Conservation (phyloP, 1,140 invertebrate species). For the Procambarus virginalis region DNA sequence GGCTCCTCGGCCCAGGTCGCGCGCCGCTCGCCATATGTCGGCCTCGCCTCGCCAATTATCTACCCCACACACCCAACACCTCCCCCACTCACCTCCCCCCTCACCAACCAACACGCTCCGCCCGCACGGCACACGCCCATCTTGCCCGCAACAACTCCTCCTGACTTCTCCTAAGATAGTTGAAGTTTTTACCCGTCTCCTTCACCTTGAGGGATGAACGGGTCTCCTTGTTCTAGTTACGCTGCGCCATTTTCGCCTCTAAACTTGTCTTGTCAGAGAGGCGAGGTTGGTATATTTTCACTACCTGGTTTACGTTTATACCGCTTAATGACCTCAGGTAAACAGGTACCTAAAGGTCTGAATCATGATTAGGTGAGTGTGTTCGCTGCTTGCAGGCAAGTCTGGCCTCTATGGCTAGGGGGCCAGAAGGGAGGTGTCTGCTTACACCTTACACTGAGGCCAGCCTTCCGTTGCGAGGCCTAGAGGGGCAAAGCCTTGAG, state of each 20-base stretch:
- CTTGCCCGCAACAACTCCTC: neutral
- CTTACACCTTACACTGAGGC: neutral
- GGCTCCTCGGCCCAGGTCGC: neutral
- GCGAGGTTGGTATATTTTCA: neutral
- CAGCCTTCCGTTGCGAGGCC: constrained; percentile 33
- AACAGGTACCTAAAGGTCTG: constrained; percentile 51
- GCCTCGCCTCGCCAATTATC: constrained; percentile 19
- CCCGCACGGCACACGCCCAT: neutral
- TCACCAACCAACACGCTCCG: neutral
- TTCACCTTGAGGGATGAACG: neutral
- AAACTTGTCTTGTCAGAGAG: neutral
- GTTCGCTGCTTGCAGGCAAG: neutral
- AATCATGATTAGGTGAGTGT: constrained; percentile 45
- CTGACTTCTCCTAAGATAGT: constrained; percentile 36
- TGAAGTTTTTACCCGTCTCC: constrained; percentile 21
- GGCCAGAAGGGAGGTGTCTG: neutral
- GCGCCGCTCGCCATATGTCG: constrained; percentile 17
- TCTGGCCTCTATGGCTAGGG: neutral
- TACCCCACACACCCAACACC: neutral
- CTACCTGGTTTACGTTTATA: neutral
- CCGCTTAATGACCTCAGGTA: constrained; percentile 31
- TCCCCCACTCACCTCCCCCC: neutral
- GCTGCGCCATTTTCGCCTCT: neutral
- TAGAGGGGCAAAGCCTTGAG: neutral
- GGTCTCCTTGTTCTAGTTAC: neutral